Base-by-base conservation (phyloP, 2,113 vertebrate species). In the Daphoenositta chrysoptera region DNA sequence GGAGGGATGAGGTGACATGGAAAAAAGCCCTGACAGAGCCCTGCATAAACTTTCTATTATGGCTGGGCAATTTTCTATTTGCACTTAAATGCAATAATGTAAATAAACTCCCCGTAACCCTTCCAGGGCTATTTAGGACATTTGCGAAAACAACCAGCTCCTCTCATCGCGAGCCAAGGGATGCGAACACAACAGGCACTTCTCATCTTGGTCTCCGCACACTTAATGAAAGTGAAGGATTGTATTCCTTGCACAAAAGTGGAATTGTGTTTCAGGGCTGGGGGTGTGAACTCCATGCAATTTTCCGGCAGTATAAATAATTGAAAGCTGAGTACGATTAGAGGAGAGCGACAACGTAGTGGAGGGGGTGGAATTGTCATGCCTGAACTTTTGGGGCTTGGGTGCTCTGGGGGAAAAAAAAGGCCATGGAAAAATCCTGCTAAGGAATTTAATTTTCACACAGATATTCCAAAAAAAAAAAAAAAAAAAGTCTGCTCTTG, bases 171-270 rank as follows among this genome's bases (percentile, higher is more conserved):
- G 20, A 94, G 96, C 97, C 97, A 97, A 97, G 91, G 93, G 96
- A 97, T 96, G 94, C 76, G 89, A 95, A 57, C 96, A 89, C 93
- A 96, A 97, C 92, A 91, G 96, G 95, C 95, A 93, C 78, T 95
- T 95, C 95, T 97, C 94, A 94, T 97, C 95, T 89, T 28, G 10
- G 71, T 95, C 95, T 89, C 93, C 5, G 0, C 85, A 94, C 91
- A 81, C 96, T 96, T 92, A 83, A 91, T 95, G 89, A 96, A 97
- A 97, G 96, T 97, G 95, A 97, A 97, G 96, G 96, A 96, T 95
- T 96, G 94, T 95, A 33, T 73, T 94, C 93, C 90, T 83, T 1
- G 15, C 58, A 97, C 96, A 97, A 96, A 97, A 97, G 94, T 23
- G 0, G 95, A 96, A 96, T 95, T 97, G 96, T 97, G 89, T 94